Percentiles rank a stretch among this genome's conserved stretches.
Conservation (phyloP, 2,797 vertebrate genomes). For the Trachops cirrhosus region DNA sequence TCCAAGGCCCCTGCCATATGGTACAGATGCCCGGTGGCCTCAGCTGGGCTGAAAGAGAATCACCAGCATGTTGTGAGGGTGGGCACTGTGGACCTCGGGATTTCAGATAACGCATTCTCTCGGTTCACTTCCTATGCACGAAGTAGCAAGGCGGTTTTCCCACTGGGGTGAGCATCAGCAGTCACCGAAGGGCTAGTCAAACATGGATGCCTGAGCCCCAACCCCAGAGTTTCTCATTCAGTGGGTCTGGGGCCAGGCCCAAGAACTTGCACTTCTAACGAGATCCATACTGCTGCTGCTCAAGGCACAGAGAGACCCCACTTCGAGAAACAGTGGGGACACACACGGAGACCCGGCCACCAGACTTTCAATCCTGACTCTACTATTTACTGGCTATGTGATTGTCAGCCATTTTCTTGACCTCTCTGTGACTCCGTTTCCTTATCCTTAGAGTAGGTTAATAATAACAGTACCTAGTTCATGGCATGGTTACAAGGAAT, state of each 20-base stretch:
- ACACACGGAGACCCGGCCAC: neutral
- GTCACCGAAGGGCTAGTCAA: neutral
- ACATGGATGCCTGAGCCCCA: neutral
- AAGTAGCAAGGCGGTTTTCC: neutral
- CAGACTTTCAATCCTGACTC: neutral
- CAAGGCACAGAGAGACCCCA: neutral
- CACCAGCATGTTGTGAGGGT: accelerated
- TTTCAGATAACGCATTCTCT: neutral
- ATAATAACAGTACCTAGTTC: neutral
- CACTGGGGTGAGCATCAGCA: neutral
- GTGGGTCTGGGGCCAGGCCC: neutral
- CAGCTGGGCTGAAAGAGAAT: neutral
- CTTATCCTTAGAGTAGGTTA: neutral
- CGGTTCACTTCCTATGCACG: accelerated
- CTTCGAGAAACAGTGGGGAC: neutral
- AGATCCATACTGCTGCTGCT: neutral
- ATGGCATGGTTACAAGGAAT: neutral
- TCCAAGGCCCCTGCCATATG: neutral
- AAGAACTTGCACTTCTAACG: neutral
- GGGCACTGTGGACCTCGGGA: neutral
- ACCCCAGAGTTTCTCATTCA: neutral
- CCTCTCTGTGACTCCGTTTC: neutral
- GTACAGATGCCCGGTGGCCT: neutral
- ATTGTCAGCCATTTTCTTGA: neutral
- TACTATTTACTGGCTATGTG: neutral